A percentile compares a stretch with the other conserved stretches of the same genome.
These are phyloP conservation scores for Zenarchopterus dispar DNA, from an alignment of 2,797 vertebrate species.

Conservation along the genomic window DNA sequence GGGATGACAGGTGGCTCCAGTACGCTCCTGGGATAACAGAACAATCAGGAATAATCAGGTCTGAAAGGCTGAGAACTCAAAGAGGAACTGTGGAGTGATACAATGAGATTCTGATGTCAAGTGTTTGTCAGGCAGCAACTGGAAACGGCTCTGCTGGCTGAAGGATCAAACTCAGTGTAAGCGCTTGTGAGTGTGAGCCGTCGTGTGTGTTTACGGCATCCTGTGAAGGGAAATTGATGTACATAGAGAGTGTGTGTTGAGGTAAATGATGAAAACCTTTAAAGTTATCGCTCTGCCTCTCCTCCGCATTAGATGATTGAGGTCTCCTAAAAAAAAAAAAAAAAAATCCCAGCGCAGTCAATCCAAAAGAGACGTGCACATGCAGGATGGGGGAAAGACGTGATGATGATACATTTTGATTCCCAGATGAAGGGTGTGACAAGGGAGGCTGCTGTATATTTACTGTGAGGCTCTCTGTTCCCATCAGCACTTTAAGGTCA, in stretches of 20 bases:
- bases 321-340: constrained; percentile 36
- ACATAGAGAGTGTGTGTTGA: neutral
- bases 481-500: constrained; percentile 15
- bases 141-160: constrained; percentile 13
- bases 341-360: neutral
- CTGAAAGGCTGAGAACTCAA: constrained; percentile 63
- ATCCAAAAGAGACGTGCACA: constrained; percentile 1
- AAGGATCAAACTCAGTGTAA: constrained; percentile 32
- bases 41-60: constrained; percentile 67
- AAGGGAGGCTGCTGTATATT: constrained; percentile 14
- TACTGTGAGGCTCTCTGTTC: constrained; percentile 24
- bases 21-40: constrained; percentile 48
- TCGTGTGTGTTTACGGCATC: constrained; percentile 28
- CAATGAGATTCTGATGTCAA: constrained; percentile 68
- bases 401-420: constrained; percentile 29
- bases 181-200: constrained; percentile 19
- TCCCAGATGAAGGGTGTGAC: constrained; percentile 37
- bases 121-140: constrained; percentile 47
- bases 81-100: constrained; percentile 43
- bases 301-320: constrained; percentile 11
- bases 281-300: constrained; percentile 13
- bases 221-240: neutral
- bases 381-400: constrained; percentile 18
- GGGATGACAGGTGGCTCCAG: constrained; percentile 56
- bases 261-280: constrained; percentile 32